Base-by-base conservation (phyloP, 2,113 vertebrate genomes). In the Sapayoa aenigma region DNA sequence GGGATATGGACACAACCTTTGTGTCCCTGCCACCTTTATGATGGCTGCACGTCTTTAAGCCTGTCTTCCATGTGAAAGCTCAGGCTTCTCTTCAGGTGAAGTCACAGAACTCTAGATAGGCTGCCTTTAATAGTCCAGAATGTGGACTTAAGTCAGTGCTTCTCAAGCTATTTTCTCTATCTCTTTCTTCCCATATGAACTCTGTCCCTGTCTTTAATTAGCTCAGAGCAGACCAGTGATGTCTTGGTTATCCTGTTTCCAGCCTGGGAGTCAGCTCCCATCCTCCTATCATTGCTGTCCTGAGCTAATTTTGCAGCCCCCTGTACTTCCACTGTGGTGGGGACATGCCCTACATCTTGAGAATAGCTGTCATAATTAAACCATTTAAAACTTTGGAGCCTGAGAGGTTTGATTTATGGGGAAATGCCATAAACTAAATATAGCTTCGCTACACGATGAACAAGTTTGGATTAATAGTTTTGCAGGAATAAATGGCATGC, bases 391-490 rank as follows among this genome's bases (percentile, higher is more conserved):
- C 4, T 3, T 9, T 93, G 12, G 15, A 90, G 93, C 55, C 71
- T 83, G 53, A 74, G 86, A 87, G 27, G 16, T 88, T 83, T 67
- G 84, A 91, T 94, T 95, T 87, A 93, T 58, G 37, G 55, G 46
- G 67, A 87, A 93, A 95, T 85, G 37, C 71, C 72, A 76, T 93
- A 93, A 95, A 93, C 74, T 95, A 95, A 87, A 95, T 93, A 95
- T 90, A 95, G 75, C 67, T 90, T 67, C 3, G 4, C 63, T 87
- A 85, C 89, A 50, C 9, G 33, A 79, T 15, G 52, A 94, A 19
- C 71, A 87, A 82, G 2, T 83, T 68, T 10, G 71, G 81, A 91
- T 94, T 93, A 87, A 85, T 85, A 85, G 69, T 68, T 87, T 87
- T 82, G 49, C 67, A 82, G 58, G 71, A 87, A 35, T 71, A 72